Evolutionary conservation across 2,113 vertebrate species (phyloP).

Genomic region (Hoplias malabaricus): DNA sequence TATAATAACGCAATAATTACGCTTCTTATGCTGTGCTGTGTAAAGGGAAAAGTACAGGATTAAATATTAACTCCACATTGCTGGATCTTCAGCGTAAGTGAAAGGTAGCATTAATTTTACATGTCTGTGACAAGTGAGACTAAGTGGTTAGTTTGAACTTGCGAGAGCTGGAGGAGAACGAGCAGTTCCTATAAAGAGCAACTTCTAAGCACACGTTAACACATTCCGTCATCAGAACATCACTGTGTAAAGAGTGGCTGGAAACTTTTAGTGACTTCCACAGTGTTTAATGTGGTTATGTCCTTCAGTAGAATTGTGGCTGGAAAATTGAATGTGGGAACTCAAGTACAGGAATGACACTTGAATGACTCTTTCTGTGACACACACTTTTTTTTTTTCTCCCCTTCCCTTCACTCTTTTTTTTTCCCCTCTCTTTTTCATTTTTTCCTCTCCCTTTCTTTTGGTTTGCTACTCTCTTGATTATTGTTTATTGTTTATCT

Average conservation of each 20-base stretch:
- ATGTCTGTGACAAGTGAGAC: background rate
- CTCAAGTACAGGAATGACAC: background rate
- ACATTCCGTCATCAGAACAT: background rate
- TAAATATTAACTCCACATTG: background rate
- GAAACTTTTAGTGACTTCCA: background rate
- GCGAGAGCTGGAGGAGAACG: background rate
- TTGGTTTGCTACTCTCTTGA: background rate
- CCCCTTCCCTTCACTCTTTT: background rate
- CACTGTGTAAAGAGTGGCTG: background rate
- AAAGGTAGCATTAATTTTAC: slow-evolving; percentile 1
- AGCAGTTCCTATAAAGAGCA: background rate
- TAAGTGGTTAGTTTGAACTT: background rate
- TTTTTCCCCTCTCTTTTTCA: background rate
- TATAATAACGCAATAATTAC: background rate
- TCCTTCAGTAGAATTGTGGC: background rate
- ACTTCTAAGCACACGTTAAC: background rate
- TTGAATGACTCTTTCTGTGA: background rate
- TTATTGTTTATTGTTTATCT: background rate
- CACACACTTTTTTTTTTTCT: background rate
- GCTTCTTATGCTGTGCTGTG: background rate
- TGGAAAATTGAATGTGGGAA: background rate
- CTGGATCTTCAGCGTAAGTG: background rate
- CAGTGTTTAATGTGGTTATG: background rate
- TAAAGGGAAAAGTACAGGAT: background rate
- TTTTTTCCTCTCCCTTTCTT: background rate